Evolutionary conservation across 2,113 vertebrate genomes (phyloP).

Genomic region (Pimephales promelas): DNA sequence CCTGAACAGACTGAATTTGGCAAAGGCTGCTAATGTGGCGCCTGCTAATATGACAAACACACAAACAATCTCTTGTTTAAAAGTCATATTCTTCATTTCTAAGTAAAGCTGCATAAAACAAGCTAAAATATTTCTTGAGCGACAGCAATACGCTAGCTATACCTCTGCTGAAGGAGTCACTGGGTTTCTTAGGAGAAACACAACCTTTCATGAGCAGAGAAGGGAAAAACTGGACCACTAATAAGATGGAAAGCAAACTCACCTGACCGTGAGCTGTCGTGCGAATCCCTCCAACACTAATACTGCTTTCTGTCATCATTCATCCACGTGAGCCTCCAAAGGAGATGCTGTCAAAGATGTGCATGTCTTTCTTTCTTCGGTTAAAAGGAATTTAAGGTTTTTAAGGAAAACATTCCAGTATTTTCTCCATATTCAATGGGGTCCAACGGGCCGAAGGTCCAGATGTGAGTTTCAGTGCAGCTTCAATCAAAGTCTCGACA

Average conservation of each 20-base stretch:
- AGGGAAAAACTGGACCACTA: conserved; percentile 3
- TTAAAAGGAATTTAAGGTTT: too few relatives aligned
- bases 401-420: too few relatives aligned
- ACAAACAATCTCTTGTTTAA: too few relatives aligned
- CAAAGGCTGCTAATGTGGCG: too few relatives aligned
- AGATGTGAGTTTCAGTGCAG: too few relatives aligned
- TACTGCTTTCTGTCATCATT: neutral
- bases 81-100: neutral
- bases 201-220: neutral
- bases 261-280: conserved; percentile 1
- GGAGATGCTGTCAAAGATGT: neutral
- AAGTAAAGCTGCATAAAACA: neutral
- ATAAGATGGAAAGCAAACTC: conserved; percentile 20
- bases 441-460: too few relatives aligned
- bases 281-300: neutral
- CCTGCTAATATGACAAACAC: too few relatives aligned
- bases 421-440: too few relatives aligned
- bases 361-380: too few relatives aligned
- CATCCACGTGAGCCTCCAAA: neutral
- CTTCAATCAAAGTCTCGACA: too few relatives aligned
- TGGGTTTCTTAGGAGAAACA: neutral
- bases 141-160: too few relatives aligned
- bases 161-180: neutral
- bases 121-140: neutral
- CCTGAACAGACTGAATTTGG: neutral